Conservation (phyloP, 2,113 vertebrate species). For the Gobiocypris rarus region DNA sequence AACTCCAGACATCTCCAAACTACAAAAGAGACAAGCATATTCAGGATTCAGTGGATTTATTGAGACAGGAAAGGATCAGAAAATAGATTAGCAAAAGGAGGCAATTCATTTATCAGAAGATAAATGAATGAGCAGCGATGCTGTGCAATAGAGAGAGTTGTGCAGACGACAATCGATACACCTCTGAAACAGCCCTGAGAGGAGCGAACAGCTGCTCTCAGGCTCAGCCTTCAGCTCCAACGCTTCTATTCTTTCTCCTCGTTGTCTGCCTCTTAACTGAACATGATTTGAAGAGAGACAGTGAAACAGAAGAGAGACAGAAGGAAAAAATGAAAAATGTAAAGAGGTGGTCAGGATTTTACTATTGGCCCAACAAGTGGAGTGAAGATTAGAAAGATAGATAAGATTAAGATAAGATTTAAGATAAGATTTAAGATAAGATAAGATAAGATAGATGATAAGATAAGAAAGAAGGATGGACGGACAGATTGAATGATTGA, state of each 20-base stretch:
- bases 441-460: too few relatives aligned
- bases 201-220: conserved; percentile 27
- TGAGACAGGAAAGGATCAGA: conserved; percentile 51
- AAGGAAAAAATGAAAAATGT: background rate
- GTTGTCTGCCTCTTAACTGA: conserved; percentile 2
- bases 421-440: too few relatives aligned
- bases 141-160: conserved; percentile 36
- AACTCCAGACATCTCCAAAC: background rate
- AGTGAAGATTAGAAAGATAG: too few relatives aligned
- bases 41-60: background rate
- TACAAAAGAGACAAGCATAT: background rate
- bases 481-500: too few relatives aligned
- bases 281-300: conserved; percentile 4
- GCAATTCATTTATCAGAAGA: conserved; percentile 51
- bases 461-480: too few relatives aligned
- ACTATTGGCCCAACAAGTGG: too few relatives aligned
- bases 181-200: conserved; percentile 38
- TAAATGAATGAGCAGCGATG: conserved; percentile 42
- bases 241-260: background rate
- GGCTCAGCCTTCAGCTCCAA: conserved; percentile 8
- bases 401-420: too few relatives aligned
- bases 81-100: conserved; percentile 60
- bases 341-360: too few relatives aligned
- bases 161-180: conserved; percentile 51
- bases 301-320: background rate